These are phyloP conservation scores for Zelostemma sp. DNA, from an alignment of 1,140 invertebrate species.

Conservation along the genomic window DNA sequence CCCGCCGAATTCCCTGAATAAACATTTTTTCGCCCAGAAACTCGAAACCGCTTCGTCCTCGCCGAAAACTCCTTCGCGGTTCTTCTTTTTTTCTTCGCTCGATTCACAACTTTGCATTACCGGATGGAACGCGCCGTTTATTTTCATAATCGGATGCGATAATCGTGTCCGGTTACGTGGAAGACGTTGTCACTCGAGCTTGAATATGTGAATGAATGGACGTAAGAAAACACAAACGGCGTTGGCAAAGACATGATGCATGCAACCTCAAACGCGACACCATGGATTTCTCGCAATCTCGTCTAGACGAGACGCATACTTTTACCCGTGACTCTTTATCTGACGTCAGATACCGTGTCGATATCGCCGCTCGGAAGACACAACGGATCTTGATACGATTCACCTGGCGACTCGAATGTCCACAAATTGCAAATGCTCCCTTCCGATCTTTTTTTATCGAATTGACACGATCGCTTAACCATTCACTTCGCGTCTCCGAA, in stretches of 20 bases:
- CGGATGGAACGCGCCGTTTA: too few relatives aligned
- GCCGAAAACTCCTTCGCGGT: too few relatives aligned
- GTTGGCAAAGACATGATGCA: not conserved
- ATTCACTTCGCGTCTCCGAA: too few relatives aligned
- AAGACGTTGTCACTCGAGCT: slow-evolving; percentile 2
- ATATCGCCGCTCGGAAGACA: slow-evolving; percentile 2
- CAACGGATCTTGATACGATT: slow-evolving; percentile 3
- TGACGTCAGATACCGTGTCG: not conserved
- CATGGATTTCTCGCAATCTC: slow-evolving; percentile 49
- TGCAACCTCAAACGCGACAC: slow-evolving; percentile 15
- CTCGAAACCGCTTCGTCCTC: too few relatives aligned
- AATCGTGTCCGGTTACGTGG: too few relatives aligned
- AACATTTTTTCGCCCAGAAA: too few relatives aligned
- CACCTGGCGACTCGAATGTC: not conserved
- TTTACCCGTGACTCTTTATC: not conserved
- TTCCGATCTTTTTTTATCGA: too few relatives aligned
- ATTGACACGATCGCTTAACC: too few relatives aligned
- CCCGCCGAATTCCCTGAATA: too few relatives aligned
- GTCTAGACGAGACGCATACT: slow-evolving; percentile 47
- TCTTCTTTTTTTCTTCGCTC: too few relatives aligned
- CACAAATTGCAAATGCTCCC: not conserved
- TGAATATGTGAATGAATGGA: not conserved
- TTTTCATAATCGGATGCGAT: too few relatives aligned
- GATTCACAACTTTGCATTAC: too few relatives aligned
- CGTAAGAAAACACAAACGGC: not conserved